Evolutionary conservation across 1,140 invertebrate species (phyloP).

Genomic region (Drosophila saltans): DNA sequence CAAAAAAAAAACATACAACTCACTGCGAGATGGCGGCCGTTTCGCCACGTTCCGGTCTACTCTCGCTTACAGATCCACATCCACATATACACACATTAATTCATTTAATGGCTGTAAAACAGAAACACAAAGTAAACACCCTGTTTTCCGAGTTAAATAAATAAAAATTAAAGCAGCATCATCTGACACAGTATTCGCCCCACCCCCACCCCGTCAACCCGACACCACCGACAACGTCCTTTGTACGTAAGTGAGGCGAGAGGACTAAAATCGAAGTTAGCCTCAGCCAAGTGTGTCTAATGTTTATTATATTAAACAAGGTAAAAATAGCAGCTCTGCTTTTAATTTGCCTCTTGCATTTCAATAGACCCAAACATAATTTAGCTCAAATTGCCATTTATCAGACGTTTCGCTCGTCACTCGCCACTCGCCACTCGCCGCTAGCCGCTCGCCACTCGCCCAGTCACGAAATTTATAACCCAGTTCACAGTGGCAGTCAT

Average conservation of each 20-base stretch:
- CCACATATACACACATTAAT: constrained; percentile 50
- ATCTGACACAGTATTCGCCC: constrained; percentile 27
- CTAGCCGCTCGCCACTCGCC: background rate
- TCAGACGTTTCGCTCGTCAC: background rate
- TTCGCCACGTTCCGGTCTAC: constrained; percentile 37
- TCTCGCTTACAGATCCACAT: constrained; percentile 7
- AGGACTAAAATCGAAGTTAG: constrained; percentile 7
- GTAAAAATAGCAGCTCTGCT: constrained; percentile 17
- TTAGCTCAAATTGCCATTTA: constrained; percentile 10
- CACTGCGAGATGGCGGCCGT: constrained; percentile 32
- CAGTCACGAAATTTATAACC: constrained; percentile 53
- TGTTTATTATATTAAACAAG: constrained; percentile 62
- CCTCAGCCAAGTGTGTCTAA: constrained; percentile 65
- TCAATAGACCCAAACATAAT: constrained; percentile 4
- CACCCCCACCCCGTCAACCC: background rate
- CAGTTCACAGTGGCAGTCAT: constrained; percentile 45
- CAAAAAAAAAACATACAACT: background rate
- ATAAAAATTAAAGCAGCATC: constrained; percentile 28
- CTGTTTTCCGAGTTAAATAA: constrained; percentile 47
- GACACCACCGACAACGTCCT: too few species aligned
- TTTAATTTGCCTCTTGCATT: background rate
- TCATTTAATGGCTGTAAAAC: constrained; percentile 60
- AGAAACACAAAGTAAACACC: constrained; percentile 46
- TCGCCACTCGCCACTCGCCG: background rate
- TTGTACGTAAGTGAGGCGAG: background rate